Percentiles rank a stretch among this genome's conserved stretches.
phyloP scores from a whole-genome alignment of 2,797 vertebrate species.

The Scleropages formosus region DNA sequence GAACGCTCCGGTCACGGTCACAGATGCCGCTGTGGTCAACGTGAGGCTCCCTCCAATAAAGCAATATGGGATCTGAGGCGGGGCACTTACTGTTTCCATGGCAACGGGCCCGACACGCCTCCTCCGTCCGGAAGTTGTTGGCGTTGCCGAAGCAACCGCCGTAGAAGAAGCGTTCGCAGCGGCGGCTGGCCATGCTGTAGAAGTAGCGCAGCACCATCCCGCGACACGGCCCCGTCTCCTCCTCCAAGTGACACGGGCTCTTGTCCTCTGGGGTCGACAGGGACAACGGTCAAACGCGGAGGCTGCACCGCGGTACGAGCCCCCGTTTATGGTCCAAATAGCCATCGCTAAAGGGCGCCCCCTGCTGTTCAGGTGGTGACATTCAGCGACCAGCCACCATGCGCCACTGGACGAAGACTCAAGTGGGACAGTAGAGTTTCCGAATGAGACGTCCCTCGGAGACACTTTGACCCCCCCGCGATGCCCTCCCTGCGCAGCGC shows the following conservation, averaged over 20 bases:
- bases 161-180: constrained; percentile 69
- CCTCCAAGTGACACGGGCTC: constrained; percentile 33
- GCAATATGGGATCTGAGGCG: neutral
- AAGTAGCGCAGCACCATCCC: constrained; percentile 26
- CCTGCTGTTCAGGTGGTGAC: no score
- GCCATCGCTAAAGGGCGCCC: no score
- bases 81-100: constrained; percentile 30
- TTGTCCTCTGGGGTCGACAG: constrained; percentile 59
- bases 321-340: no score
- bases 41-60: no score
- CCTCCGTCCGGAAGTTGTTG: constrained; percentile 82
- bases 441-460: no score
- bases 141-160: constrained; percentile 89
- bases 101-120: constrained; percentile 73
- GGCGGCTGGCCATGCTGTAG: neutral
- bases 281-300: neutral
- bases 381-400: no score
- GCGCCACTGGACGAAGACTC: no score
- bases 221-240: constrained; percentile 26
- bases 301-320: no score
- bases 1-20: neutral
- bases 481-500: no score
- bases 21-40: neutral
- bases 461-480: no score
- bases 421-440: no score